Percentiles rank a stretch among this genome's conserved stretches.
Evolutionary conservation across 2,797 vertebrate species (phyloP).

Genomic region (Acanthiza pusilla): DNA sequence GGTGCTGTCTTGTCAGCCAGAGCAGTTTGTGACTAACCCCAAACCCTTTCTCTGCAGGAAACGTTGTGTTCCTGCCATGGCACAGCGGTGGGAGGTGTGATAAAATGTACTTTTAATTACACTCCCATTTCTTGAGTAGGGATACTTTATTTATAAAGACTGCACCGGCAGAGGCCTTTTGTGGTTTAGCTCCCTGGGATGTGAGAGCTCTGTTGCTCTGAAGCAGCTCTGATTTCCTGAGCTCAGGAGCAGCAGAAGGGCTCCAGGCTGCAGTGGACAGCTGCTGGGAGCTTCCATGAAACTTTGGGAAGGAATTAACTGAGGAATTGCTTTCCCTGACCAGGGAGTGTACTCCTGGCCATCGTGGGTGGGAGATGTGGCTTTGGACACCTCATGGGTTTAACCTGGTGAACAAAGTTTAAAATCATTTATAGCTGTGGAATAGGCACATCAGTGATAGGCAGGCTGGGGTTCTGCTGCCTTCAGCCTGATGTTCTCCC

Average conservation of each 20-base stretch:
- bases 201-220: neutral
- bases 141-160: neutral
- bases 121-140: neutral
- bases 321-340: neutral
- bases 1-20: neutral
- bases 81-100: neutral
- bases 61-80: neutral
- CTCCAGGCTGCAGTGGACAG: neutral
- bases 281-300: neutral
- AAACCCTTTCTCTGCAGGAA: neutral
- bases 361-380: accelerated
- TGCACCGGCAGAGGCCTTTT: neutral
- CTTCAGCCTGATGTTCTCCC: neutral
- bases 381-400: neutral
- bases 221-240: neutral
- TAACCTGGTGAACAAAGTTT: neutral
- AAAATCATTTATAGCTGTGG: neutral
- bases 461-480: neutral
- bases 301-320: neutral
- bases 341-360: accelerated
- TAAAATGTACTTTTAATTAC: neutral
- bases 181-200: neutral
- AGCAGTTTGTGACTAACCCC: neutral
- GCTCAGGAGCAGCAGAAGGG: neutral
- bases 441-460: neutral